These are phyloP conservation scores for Myanophis thanlyinensis DNA, from an alignment of 2,113 vertebrate genomes.

Conservation along the genomic window DNA sequence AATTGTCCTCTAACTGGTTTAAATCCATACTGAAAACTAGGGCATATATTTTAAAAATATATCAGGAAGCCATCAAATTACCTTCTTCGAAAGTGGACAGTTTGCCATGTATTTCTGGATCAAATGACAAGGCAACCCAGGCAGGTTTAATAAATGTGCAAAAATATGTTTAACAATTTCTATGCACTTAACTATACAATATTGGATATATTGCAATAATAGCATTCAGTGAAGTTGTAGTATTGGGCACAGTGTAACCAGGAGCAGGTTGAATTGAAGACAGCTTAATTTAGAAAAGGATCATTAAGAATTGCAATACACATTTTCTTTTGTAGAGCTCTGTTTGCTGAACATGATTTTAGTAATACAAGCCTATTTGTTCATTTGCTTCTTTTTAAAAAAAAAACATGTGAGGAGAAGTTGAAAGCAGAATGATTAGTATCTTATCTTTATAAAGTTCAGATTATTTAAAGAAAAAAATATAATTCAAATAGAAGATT, in stretches of 20 bases:
- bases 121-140: neutral
- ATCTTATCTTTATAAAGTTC: conserved; percentile 25
- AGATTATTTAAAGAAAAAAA: conserved; percentile 4
- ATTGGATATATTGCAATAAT: neutral
- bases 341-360: conserved; percentile 30
- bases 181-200: neutral
- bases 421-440: conserved; percentile 28
- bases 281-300: neutral
- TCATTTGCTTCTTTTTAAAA: neutral
- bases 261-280: neutral
- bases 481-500: conserved; percentile 18
- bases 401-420: neutral
- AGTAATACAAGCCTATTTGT: conserved; percentile 6
- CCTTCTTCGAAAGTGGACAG: neutral
- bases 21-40: neutral
- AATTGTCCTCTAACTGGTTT: neutral
- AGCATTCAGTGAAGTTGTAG: neutral
- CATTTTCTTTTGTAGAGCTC: neutral
- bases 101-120: neutral
- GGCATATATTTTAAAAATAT: neutral
- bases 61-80: neutral
- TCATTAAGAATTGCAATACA: neutral
- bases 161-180: neutral
- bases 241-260: neutral
- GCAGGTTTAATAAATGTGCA: neutral